These are phyloP conservation scores for Mus spicilegus DNA, from an alignment of 2,113 vertebrate species.

Conservation along the genomic window DNA sequence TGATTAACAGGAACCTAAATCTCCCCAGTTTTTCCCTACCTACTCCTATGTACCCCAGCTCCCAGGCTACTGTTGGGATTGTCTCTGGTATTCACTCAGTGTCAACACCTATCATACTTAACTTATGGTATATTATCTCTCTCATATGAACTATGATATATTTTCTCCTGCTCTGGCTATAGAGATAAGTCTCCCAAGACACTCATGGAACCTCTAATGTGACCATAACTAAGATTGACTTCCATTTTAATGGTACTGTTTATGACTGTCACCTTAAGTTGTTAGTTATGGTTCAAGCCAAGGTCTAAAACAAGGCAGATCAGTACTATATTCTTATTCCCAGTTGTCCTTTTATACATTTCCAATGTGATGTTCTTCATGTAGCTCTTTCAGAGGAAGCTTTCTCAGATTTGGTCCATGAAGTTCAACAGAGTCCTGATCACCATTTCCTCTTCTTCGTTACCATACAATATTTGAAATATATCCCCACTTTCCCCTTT, in stretches of 20 bases:
- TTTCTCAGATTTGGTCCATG: neutral
- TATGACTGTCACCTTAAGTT: neutral
- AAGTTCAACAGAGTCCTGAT: neutral
- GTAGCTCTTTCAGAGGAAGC: neutral
- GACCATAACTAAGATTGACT: neutral
- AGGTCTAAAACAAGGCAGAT: neutral
- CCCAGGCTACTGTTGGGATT: neutral
- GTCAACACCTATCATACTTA: neutral
- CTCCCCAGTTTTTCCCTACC: neutral
- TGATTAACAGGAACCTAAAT: neutral
- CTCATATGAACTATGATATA: neutral
- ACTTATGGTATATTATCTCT: neutral
- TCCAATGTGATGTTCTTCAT: neutral
- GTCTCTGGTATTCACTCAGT: neutral
- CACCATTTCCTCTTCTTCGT: neutral
- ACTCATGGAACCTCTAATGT: neutral
- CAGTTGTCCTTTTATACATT: neutral
- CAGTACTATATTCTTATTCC: rapidly evolving
- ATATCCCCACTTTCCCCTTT: neutral
- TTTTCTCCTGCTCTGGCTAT: neutral
- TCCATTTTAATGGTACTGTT: neutral
- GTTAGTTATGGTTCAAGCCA: neutral
- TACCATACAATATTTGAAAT: neutral
- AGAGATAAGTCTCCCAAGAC: neutral
- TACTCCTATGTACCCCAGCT: neutral